Conservation (phyloP, 2,888 invertebrate genomes). For the Leptothorax acervorum region DNA sequence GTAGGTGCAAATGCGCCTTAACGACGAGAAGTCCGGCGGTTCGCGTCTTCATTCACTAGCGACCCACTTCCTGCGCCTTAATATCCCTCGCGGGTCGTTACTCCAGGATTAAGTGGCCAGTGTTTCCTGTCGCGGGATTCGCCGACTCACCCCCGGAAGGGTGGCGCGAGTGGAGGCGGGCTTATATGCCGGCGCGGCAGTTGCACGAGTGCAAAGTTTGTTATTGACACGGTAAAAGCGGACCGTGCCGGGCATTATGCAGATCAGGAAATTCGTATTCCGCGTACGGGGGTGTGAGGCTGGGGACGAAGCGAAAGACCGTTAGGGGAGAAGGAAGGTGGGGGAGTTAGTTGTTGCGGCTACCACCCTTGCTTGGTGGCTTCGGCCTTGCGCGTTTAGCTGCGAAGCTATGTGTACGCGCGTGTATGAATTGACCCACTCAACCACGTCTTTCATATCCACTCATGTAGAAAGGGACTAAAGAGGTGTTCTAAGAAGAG, state of each 20-base stretch:
- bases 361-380: conserved; percentile 13
- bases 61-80: conserved; percentile 40
- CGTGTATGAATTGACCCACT: conserved; percentile 27
- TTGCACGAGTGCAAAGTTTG: conserved; percentile 72
- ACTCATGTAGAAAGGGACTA: not conserved
- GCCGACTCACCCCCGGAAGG: conserved; percentile 4
- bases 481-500: not conserved
- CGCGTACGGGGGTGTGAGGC: not conserved
- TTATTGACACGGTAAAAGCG: conserved; percentile 66
- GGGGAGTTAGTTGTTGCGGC: conserved; percentile 32
- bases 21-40: conserved; percentile 16
- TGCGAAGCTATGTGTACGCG: not conserved
- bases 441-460: conserved; percentile 18
- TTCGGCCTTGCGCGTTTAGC: conserved; percentile 18
- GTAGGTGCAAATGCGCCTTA: conserved; percentile 8
- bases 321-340: not conserved
- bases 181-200: conserved; percentile 58
- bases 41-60: conserved; percentile 40
- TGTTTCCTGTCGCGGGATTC: conserved; percentile 53
- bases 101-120: conserved; percentile 61
- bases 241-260: conserved; percentile 67
- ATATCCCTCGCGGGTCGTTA: conserved; percentile 63
- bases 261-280: conserved; percentile 72
- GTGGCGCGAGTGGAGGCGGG: conserved; percentile 24
- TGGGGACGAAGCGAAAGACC: not conserved